phyloP scores from a whole-genome alignment of 2,113 vertebrate species.

The Aphyosemion australe region DNA sequence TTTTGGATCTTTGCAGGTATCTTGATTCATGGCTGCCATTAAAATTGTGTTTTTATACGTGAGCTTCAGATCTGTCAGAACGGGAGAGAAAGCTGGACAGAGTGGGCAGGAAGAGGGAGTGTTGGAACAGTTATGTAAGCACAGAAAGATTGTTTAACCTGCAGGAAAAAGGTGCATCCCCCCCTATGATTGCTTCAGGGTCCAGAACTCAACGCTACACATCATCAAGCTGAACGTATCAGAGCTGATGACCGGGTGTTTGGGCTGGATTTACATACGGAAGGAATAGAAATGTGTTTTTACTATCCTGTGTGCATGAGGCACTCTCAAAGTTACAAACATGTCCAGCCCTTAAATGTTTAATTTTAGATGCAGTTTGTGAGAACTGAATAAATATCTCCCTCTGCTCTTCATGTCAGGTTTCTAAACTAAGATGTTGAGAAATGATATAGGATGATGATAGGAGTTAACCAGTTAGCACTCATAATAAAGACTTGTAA shows the following conservation, averaged over 20 bases:
- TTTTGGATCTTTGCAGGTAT: conserved; percentile 44
- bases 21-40: conserved; percentile 39
- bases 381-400: too few relatives aligned
- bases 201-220: conserved; percentile 28
- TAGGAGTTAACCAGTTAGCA: too few relatives aligned
- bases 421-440: too few relatives aligned
- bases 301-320: too few relatives aligned
- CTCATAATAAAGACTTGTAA: too few relatives aligned
- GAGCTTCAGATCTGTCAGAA: conserved; percentile 46
- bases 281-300: neutral
- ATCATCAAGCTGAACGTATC: neutral
- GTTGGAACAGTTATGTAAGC: conserved; percentile 73
- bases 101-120: conserved; percentile 65
- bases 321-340: neutral
- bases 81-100: conserved; percentile 47
- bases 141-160: conserved; percentile 62
- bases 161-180: conserved; percentile 76
- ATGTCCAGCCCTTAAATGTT: too few relatives aligned
- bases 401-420: too few relatives aligned
- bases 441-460: too few relatives aligned
- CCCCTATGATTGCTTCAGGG: conserved; percentile 18
- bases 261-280: neutral
- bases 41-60: conserved; percentile 10
- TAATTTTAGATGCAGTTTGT: too few relatives aligned
- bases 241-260: neutral